Percentiles rank a stretch among this genome's conserved stretches.
These are phyloP conservation scores for Eupeodes luniger DNA, from an alignment of 2,888 invertebrate species.

Conservation along the genomic window DNA sequence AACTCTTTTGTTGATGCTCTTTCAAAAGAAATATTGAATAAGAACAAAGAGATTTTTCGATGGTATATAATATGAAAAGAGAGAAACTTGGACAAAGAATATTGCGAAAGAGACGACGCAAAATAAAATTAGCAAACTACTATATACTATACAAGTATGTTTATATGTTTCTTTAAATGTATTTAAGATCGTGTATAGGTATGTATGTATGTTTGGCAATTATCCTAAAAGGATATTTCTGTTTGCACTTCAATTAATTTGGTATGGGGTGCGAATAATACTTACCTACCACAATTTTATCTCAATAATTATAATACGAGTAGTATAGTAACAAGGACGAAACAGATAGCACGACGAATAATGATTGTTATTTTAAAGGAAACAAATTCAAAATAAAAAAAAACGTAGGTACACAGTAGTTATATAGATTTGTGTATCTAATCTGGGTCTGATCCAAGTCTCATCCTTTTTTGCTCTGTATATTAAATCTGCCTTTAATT, in stretches of 20 bases:
- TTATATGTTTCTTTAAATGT: no score
- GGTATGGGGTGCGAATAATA: constrained; percentile 19
- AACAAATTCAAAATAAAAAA: neutral
- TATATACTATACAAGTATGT: no score
- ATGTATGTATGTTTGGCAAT: constrained; percentile 44
- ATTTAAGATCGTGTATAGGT: no score
- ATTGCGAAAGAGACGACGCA: neutral
- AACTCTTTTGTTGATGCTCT: neutral
- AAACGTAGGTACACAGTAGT: neutral
- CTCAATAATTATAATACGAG: neutral
- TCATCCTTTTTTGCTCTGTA: neutral
- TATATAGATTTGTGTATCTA: neutral
- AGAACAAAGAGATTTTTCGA: neutral
- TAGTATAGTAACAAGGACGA: constrained; percentile 50
- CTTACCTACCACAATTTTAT: constrained; percentile 27
- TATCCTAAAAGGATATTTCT: constrained; percentile 64
- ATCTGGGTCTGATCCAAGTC: constrained; percentile 45
- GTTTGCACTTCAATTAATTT: constrained; percentile 57
- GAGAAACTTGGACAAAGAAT: neutral
- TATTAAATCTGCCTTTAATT: constrained; percentile 56
- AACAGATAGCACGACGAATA: constrained; percentile 32
- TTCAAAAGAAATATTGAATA: neutral
- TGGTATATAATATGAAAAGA: neutral
- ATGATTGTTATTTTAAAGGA: constrained; percentile 1
- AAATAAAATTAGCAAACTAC: neutral